Base-by-base conservation (phyloP, 2,888 invertebrate species). In the Drosophila neotestacea region DNA sequence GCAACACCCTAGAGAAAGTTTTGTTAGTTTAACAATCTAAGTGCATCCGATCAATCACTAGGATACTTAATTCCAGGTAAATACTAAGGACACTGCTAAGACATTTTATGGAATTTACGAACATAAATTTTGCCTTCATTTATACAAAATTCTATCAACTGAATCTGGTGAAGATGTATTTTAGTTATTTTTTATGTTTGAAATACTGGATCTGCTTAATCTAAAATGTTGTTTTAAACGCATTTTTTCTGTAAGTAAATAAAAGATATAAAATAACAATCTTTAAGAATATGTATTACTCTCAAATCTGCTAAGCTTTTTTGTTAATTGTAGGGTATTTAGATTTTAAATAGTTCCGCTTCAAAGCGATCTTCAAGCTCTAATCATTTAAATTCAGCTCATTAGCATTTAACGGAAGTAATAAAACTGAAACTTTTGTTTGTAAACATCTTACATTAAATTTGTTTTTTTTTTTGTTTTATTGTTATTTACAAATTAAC, bases 351-450 rank as follows among this genome's bases (percentile, higher is more conserved):
- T 38, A n/a, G 6, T 32, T 50, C n/a, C 7, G 36, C 4, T 4
- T 30, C 6, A 11, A 34, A 27, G 11, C 11, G 1, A 1, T 44
- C 28, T 28, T 46, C 22, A 27, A 38, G 27, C 6, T 44, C 41
- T 54, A 64, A 67, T 69, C 73, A 39, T 13, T 28, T 7, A 4
- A 41, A 51, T 30, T 52, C 0, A 28, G 28, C 73, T 77, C 52
- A 73, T 77, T 69, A 63, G 67, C 69, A 78, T 74, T 70, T 6
- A 52, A 36, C 77, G 79, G 77, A 77, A 77, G 75, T 64, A 68
- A 64, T 78, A 56, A 77, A 78, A 46, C 42, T 34, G 42, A 52
- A 36, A 38, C 44, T 52, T 54, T 51, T 74, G 70, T 74, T 77
- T 74, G 70, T 70, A 79, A 78, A 70, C 70, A 75, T 64, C 58